Evolutionary conservation across 2,113 vertebrate genomes (phyloP), one percentile per base, ranked within the genome.

Genomic region (Coregonus clupeaformis): DNA sequence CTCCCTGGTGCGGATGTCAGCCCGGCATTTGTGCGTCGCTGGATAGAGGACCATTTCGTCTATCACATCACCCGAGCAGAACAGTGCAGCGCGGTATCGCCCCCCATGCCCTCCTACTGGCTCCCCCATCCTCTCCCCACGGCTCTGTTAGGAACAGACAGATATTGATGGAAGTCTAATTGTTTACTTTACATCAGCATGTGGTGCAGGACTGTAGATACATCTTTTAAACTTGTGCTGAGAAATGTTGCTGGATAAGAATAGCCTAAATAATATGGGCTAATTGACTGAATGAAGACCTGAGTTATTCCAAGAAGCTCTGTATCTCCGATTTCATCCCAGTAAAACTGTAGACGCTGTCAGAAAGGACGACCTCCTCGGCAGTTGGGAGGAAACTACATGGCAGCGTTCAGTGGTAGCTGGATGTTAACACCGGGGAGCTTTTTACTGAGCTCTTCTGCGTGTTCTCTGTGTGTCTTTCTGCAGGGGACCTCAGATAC

Each of bases 401-500:
- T 36, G 32, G 32, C 6, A 36, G 32, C 7, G 32, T 36, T 36
- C 36, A 36, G 36, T 36, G 36, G 2, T 36, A 36, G 52, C 52
- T 55, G 52, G 52, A 55, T 14, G 49, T 52, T 32, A 18, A 52
- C 11, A 52, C 16, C 2, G 27, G 2, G 27, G 27, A 27, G n/a
- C n/a, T n/a, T n/a, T n/a, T n/a, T n/a, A n/a, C n/a, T n/a, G n/a
- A n/a, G n/a, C n/a, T n/a, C 9, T 2, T 1, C 47, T 57, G 20
- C n/a, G 55, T 42, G 27, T 27, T 59, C 57, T 55, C 7, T 9
- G 1, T 36, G 5, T 76, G 12, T 27, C 25, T 64, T 22, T 67
- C 18, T 67, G 4, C 84, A 90, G 86, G 82, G 49, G 3, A 52
- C 5, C 16, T 18, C 49, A 18, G 49, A 86, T 59, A 71, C 47